Percentiles rank a stretch among this genome's conserved stretches.
phyloP scores from a whole-genome alignment of 2,797 vertebrate species.

The Siniperca undulata region DNA sequence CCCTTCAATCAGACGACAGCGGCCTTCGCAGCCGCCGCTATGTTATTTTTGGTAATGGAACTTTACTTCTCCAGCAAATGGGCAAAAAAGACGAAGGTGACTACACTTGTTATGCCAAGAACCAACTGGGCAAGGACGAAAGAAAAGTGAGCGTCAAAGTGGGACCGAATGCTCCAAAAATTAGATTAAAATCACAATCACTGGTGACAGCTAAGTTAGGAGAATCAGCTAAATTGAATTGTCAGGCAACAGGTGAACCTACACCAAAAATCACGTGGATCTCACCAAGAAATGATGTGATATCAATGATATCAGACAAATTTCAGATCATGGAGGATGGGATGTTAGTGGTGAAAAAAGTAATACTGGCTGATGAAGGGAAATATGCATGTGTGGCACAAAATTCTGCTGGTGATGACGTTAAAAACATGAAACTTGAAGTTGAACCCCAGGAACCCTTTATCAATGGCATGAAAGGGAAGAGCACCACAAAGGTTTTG shows the following conservation, averaged over 20 bases:
- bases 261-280: constrained; percentile 84
- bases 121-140: constrained; percentile 86
- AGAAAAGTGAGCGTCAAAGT: constrained; percentile 85
- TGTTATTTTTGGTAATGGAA: constrained; percentile 87
- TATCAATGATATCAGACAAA: constrained; percentile 73
- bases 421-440: constrained; percentile 83
- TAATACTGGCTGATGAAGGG: constrained; percentile 81
- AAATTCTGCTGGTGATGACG: constrained; percentile 84
- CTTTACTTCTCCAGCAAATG: constrained; percentile 86
- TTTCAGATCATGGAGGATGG: constrained; percentile 80
- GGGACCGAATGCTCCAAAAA: constrained; percentile 77
- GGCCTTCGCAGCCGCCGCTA: constrained; percentile 82
- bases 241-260: constrained; percentile 83
- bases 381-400: constrained; percentile 85
- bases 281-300: constrained; percentile 82
- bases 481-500: constrained; percentile 66
- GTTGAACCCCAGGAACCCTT: constrained; percentile 79
- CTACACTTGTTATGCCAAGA: constrained; percentile 88
- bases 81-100: constrained; percentile 87
- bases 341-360: constrained; percentile 80
- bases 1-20: constrained; percentile 86
- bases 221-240: constrained; percentile 77
- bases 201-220: constrained; percentile 75
- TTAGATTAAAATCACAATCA: constrained; percentile 73
- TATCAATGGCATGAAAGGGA: constrained; percentile 80